phyloP scores from a whole-genome alignment of 2,797 vertebrate genomes.

The Bucorvus abyssinicus region DNA sequence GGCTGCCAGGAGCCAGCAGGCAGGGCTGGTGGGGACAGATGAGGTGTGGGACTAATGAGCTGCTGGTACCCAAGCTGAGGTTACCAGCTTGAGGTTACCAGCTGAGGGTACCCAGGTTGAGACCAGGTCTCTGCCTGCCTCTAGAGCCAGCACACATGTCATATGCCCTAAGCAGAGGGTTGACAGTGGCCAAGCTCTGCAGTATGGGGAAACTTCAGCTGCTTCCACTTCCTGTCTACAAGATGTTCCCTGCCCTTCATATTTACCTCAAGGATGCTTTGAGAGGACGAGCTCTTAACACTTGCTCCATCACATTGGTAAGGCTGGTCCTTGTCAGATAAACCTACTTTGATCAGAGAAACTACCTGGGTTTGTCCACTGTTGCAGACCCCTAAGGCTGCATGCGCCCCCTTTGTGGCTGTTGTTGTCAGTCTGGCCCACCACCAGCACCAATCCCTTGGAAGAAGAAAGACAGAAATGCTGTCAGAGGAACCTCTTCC shows the following conservation, averaged over 20 bases:
- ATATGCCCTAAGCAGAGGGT: background rate
- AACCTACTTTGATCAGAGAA: background rate
- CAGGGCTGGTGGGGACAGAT: background rate
- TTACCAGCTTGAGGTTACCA: too few species aligned
- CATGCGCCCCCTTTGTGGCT: accelerated
- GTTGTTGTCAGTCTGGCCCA: background rate
- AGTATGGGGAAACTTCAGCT: background rate
- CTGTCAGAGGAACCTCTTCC: background rate
- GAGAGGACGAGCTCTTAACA: background rate
- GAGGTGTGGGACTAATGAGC: accelerated
- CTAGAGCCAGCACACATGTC: accelerated
- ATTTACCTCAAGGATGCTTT: background rate
- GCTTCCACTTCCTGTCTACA: background rate
- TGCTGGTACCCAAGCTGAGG: background rate
- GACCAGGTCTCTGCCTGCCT: background rate
- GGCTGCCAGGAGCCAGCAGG: background rate
- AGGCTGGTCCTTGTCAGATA: background rate
- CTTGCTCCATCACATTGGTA: background rate
- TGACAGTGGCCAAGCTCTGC: background rate
- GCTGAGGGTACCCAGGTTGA: too few species aligned
- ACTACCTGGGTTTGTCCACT: background rate
- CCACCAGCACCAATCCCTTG: background rate
- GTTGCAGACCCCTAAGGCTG: background rate
- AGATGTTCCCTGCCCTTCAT: background rate
- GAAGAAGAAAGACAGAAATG: background rate